Evolutionary conservation across 2,888 invertebrate genomes (phyloP).

Genomic region (Pristionchus exspectatus): DNA sequence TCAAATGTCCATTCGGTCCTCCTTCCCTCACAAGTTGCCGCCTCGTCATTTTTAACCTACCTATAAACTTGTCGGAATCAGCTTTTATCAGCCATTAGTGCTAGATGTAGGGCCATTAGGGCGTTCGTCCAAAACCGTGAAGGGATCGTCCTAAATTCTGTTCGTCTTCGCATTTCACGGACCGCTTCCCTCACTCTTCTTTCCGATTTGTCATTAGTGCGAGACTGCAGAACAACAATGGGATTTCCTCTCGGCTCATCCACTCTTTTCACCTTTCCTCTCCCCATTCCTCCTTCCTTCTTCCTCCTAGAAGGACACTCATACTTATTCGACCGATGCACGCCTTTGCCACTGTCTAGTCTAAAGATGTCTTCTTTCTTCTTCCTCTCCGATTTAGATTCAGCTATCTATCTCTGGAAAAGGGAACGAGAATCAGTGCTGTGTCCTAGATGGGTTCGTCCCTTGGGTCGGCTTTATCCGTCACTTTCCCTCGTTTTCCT

Average conservation of each 20-base stretch:
- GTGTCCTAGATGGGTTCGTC: slow-evolving; percentile 2
- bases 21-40: not conserved
- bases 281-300: not conserved
- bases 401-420: not conserved
- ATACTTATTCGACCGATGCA: not conserved
- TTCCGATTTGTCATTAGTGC: slow-evolving; percentile 43
- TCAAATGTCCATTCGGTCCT: slow-evolving; percentile 3
- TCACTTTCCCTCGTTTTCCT: slow-evolving; percentile 32
- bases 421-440: slow-evolving; percentile 24
- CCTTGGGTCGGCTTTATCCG: slow-evolving; percentile 43
- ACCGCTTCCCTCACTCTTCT: not conserved
- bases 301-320: not conserved
- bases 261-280: slow-evolving; percentile 38
- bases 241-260: slow-evolving; percentile 35
- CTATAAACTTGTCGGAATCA: not conserved
- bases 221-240: slow-evolving; percentile 21
- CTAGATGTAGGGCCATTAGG: not conserved
- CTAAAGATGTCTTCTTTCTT: not conserved
- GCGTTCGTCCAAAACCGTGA: not conserved
- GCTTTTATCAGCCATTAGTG: not conserved
- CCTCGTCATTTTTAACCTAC: not conserved
- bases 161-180: slow-evolving; percentile 16
- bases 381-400: not conserved
- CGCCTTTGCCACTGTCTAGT: not conserved
- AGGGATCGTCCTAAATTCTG: not conserved